phyloP scores from a whole-genome alignment of 2,113 vertebrate genomes.

The Psittacula cyanocephala region DNA sequence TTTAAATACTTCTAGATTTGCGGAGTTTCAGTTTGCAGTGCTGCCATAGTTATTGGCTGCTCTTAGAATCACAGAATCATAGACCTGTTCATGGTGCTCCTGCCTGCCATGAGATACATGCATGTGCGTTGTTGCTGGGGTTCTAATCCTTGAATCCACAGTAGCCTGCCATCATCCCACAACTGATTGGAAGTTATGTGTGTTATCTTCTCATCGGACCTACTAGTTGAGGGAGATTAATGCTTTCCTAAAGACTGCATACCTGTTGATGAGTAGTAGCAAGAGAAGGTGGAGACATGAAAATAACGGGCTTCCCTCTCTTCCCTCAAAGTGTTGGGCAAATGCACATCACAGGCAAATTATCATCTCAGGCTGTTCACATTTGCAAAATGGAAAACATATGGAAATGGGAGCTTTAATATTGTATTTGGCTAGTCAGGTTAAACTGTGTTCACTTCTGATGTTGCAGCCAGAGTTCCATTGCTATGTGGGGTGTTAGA shows the following conservation, averaged over 20 bases:
- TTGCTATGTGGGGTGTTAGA: not conserved
- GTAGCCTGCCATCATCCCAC: not conserved
- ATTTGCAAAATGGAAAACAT: conserved; percentile 10
- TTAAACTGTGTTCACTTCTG: not conserved
- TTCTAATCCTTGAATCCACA: not conserved
- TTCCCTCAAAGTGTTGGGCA: not conserved
- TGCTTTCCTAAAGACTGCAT: not conserved
- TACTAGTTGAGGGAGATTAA: not conserved
- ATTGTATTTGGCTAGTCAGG: not conserved
- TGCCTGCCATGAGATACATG: not conserved
- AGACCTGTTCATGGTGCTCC: not conserved
- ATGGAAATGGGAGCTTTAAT: conserved; percentile 26
- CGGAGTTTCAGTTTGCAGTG: not conserved
- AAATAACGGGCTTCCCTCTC: not conserved
- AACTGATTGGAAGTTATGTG: not conserved
- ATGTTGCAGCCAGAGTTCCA: not conserved
- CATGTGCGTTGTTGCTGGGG: not conserved
- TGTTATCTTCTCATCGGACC: not conserved
- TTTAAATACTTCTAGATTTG: not conserved
- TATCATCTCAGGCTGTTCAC: not conserved
- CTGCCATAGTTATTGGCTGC: not conserved
- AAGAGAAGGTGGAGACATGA: not conserved
- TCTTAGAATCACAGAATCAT: not conserved
- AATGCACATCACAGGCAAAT: not conserved
- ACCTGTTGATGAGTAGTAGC: not conserved